A percentile compares a stretch with the other conserved stretches of the same genome.
Evolutionary conservation across 2,797 vertebrate species (phyloP).

Genomic region (Pristis pectinata): DNA sequence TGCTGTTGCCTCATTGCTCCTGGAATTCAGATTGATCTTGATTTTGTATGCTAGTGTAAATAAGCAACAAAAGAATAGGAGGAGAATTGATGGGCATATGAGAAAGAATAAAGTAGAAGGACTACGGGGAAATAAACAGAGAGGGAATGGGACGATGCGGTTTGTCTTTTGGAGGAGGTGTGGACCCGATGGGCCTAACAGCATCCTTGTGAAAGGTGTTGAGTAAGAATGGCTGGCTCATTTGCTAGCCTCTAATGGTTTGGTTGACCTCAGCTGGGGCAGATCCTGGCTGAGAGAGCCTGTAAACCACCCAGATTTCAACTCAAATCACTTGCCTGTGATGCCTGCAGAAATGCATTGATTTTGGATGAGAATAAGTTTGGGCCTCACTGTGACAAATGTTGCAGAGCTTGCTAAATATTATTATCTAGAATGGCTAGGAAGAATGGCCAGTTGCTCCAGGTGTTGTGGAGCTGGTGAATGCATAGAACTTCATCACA

Average conservation of each 20-base stretch:
- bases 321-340: not conserved
- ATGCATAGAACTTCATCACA: not conserved
- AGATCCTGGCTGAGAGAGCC: not conserved
- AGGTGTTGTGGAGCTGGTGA: not conserved
- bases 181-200: too few species aligned
- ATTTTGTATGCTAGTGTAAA: too few species aligned
- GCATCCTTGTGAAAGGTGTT: too few species aligned
- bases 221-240: not conserved
- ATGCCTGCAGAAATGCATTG: not conserved
- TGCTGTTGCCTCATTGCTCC: too few species aligned
- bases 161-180: too few species aligned
- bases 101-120: too few species aligned
- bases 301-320: not conserved
- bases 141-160: too few species aligned
- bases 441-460: not conserved
- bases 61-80: too few species aligned
- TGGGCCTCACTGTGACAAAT: not conserved
- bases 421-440: not conserved
- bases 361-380: not conserved
- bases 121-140: too few species aligned
- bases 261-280: not conserved
- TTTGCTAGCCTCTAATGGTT: not conserved
- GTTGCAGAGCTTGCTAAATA: not conserved
- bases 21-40: too few species aligned
- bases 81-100: too few species aligned